Evolutionary conservation across 2,113 vertebrate genomes (phyloP), one percentile per base, ranked within the genome.

Genomic region (Perognathus longimembris): DNA sequence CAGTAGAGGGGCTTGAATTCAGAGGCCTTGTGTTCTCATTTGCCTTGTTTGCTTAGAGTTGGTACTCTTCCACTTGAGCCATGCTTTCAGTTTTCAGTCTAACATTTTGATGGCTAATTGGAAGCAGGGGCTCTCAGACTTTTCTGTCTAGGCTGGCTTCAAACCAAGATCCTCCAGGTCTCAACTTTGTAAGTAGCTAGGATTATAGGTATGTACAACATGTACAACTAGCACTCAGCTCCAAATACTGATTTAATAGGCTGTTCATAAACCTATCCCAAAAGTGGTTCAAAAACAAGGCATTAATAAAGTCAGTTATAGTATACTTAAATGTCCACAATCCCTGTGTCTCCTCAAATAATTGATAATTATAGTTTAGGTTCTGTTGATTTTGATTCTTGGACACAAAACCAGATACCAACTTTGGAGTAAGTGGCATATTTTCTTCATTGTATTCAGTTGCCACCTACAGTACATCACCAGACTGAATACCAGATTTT

Each of bases 241-340:
- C 69, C 11, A 92, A 88, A 91, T 57, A 91, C 20, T 93, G 87
- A 91, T 36, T 89, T 93, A 73, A 85, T 30, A 87, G 89, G 32
- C 12, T 90, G 67, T 74, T 74, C 69, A 83, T 75, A 95, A 88
- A 12, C 71, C 83, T 7, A 82, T 26, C 28, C 28, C 36, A 24
- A 76, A 86, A 94, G 26, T 66, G 6, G 32, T 21, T 75, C 20
- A 59, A 91, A 92, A 91, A 67, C 26, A 93, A 95, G 34, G 30
- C 26, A 70, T 61, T 61, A 61, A 92, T 17, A 45, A 22, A 88
- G 50, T 89, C n/a, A 77, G 71, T 66, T 80, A 84, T 4, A 80
- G 36, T 14, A 36, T 6, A 67, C 9, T 81, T 45, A 64, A 9
- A 89, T 32, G 28, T 22, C 24, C 26, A 89, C 11, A 81, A 61